phyloP scores from a whole-genome alignment of 2,888 invertebrate genomes.

The Watsonalla cultraria region DNA sequence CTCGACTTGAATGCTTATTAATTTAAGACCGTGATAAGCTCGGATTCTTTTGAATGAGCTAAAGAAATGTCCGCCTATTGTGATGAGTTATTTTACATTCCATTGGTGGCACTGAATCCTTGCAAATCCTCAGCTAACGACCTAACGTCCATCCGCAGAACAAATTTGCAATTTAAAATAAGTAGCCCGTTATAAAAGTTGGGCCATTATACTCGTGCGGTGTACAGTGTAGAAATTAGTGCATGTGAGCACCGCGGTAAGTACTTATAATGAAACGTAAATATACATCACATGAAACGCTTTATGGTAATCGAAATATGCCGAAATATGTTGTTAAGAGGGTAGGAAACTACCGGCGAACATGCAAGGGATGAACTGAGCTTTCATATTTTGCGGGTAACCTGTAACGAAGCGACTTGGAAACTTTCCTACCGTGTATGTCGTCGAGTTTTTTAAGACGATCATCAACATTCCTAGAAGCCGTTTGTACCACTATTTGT shows the following conservation, averaged over 20 bases:
- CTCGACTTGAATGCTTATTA: conserved; percentile 79
- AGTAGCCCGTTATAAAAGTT: conserved; percentile 11
- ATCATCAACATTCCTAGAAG: conserved; percentile 62
- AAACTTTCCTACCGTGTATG: conserved; percentile 64
- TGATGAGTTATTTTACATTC: conserved; percentile 70
- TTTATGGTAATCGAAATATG: conserved; percentile 79
- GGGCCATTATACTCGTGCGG: conserved; percentile 18
- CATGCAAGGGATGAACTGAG: conserved; percentile 76
- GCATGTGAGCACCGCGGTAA: conserved; percentile 46
- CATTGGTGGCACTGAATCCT: conserved; percentile 43
- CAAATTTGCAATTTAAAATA: conserved; percentile 13
- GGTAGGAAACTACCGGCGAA: conserved; percentile 71
- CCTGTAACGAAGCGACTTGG: conserved; percentile 58
- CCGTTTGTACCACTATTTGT: conserved; percentile 55
- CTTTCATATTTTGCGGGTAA: conserved; percentile 69
- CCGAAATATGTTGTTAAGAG: conserved; percentile 78
- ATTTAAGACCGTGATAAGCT: conserved; percentile 78
- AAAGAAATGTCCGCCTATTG: conserved; percentile 72
- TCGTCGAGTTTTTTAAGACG: conserved; percentile 61
- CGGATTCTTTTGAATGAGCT: conserved; percentile 73
- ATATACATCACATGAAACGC: conserved; percentile 73
- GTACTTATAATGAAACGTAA: conserved; percentile 60
- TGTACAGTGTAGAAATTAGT: conserved; percentile 53
- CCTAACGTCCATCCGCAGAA: not conserved
- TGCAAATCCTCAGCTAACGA: conserved; percentile 16